Base-by-base conservation (phyloP, 2,113 vertebrate genomes). In the Oncorhynchus nerka region DNA sequence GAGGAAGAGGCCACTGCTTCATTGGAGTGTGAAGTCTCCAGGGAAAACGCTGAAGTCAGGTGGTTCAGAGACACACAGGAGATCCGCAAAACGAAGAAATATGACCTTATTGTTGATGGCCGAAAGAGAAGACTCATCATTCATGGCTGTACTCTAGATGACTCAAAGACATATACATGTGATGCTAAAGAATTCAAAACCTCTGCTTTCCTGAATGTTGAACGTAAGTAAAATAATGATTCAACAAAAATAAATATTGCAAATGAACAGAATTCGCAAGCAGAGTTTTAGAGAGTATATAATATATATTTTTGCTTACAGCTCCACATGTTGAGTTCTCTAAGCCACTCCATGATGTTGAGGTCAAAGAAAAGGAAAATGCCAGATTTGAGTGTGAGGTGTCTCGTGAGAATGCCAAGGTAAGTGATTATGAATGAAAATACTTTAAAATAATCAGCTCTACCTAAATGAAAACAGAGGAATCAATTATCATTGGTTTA, bases 341-440 rank as follows among this genome's bases (percentile, higher is more conserved):
- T 48, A 97, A 96, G 89, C 96, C 97, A 67, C 93, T 99, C 78
- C 95, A 95, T 20, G 97, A 99, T 68, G 94, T 98, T 72, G 96
- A 96, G 93, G 95, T 99, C 86, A 95, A 88, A 91, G 98, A 99
- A 92, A 99, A 98, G 78, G 92, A 97, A 91, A 84, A 95, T 73
- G 98, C 97, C 80, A 96, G 90, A 59, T 99, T 99, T 89, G 97
- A 99, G 85, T 99, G 98, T 90, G 96, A 98, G 93, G 95, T 99
- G 89, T 99, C 97, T 48, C 94, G 95, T 51, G 96, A 97, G 92
- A 94, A 92, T 19, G 92, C 95, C 45, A 98, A 97, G 97, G 98
- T 99, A 74, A 77, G 76, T 5, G 89, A 79, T 76, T 51, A 22
- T 80, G 19, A 49, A 0, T 34, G 39, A 34, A 30, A 75, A 16